Percentiles rank a stretch among this genome's conserved stretches.
phyloP scores from a whole-genome alignment of 1,140 invertebrate genomes.

The Macrotrachela quadricornifera region DNA sequence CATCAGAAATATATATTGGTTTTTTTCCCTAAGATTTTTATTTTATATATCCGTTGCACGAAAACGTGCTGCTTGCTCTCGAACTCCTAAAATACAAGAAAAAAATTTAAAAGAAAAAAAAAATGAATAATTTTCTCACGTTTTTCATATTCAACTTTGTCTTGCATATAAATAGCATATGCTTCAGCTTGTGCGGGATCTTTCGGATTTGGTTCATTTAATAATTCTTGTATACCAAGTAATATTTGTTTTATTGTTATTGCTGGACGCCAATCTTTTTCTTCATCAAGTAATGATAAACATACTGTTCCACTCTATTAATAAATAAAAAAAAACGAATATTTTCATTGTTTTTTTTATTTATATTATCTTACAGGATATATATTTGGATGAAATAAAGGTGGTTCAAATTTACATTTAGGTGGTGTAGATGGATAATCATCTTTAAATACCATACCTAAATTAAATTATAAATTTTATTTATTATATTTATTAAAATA shows the following conservation, averaged over 20 bases:
- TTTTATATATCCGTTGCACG: no score
- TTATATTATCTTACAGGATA: conserved; percentile 51
- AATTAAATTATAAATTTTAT: no score
- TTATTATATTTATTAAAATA: no score
- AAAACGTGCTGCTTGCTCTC: no score
- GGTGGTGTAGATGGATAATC: conserved; percentile 98
- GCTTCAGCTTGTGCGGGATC: conserved; percentile 98
- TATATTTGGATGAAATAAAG: conserved; percentile 95
- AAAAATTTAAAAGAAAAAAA: no score
- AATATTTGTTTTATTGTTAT: conserved; percentile 98
- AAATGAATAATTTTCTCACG: no score
- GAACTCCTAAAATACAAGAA: no score
- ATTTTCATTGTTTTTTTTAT: no score
- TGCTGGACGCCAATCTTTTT: conserved; percentile 97
- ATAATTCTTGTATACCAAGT: conserved; percentile 85
- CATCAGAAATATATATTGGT: no score
- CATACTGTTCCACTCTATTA: conserved; percentile 57
- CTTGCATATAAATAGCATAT: conserved; percentile 83
- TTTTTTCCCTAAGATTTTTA: no score
- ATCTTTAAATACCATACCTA: conserved; percentile 87
- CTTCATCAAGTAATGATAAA: conserved; percentile 85
- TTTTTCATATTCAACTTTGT: background rate
- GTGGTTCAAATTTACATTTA: conserved; percentile 98
- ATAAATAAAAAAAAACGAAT: no score
- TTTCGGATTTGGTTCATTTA: conserved; percentile 96